Conservation (phyloP, 2,113 vertebrate genomes). For the Patagioenas fasciata region DNA sequence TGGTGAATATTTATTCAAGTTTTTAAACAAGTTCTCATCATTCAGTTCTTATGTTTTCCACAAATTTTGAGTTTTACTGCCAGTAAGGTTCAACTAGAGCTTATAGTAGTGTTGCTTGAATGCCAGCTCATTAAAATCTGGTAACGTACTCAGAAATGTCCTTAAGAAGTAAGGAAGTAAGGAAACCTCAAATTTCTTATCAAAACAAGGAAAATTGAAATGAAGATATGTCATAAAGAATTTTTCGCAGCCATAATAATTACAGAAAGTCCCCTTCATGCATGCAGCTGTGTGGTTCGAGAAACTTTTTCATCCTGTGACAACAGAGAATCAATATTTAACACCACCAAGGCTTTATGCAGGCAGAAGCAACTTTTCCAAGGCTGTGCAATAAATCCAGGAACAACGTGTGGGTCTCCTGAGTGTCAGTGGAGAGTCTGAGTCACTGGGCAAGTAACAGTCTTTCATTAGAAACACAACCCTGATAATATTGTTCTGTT, state of each 20-base stretch:
- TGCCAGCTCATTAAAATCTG: neutral
- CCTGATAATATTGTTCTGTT: neutral
- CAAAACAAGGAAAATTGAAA: neutral
- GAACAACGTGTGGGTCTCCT: neutral
- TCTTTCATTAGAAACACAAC: neutral
- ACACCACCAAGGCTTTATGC: neutral
- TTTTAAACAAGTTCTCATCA: neutral
- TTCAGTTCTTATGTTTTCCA: neutral
- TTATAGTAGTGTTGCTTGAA: neutral
- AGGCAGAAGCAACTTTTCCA: neutral
- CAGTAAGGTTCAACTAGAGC: neutral
- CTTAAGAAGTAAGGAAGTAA: neutral
- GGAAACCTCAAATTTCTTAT: neutral
- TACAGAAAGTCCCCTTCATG: neutral
- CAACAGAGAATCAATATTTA: neutral
- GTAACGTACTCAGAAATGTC: neutral
- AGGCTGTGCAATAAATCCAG: neutral
- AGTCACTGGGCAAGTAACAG: neutral
- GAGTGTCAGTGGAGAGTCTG: neutral
- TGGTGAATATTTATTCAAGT: conserved; percentile 32
- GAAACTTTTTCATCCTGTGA: neutral
- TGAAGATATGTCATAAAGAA: neutral
- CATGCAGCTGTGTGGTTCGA: neutral
- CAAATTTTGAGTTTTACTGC: neutral
- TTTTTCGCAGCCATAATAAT: neutral